Conservation (phyloP, 2,888 invertebrate species). For the Cerastoderma edule region DNA sequence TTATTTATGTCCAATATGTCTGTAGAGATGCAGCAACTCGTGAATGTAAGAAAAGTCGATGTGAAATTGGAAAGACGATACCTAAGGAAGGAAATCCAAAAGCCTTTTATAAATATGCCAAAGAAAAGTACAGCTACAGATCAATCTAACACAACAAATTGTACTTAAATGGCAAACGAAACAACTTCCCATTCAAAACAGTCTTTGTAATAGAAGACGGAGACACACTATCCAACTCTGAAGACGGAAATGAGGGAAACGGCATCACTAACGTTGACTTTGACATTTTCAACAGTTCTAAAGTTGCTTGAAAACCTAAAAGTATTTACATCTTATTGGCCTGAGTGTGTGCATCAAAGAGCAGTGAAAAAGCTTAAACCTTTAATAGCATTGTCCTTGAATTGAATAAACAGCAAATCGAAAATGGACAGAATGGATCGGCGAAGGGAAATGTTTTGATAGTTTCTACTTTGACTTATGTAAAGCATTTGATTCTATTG, state of each 20-base stretch:
- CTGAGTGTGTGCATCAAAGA: slow-evolving; percentile 9
- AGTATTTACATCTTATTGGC: slow-evolving; percentile 9
- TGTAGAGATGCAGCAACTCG: background rate
- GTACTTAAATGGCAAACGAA: slow-evolving; percentile 14
- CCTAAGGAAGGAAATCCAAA: slow-evolving; percentile 17
- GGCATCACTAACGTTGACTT: background rate
- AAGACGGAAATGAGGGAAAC: slow-evolving; percentile 18
- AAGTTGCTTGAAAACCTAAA: slow-evolving; percentile 19
- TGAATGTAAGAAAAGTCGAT: slow-evolving; percentile 26
- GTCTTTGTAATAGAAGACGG: slow-evolving; percentile 8
- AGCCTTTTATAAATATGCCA: slow-evolving; percentile 28
- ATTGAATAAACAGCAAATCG: slow-evolving; percentile 6
- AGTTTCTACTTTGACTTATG: slow-evolving; percentile 36
- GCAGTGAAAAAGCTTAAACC: slow-evolving; percentile 8
- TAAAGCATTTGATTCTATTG: slow-evolving; percentile 36
- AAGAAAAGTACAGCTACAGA: slow-evolving; percentile 13
- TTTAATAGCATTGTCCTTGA: background rate
- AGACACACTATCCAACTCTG: background rate
- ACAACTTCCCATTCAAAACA: slow-evolving; percentile 15
- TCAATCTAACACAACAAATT: background rate
- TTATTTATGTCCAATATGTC: background rate
- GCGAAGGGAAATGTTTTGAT: slow-evolving; percentile 29
- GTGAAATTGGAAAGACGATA: slow-evolving; percentile 9
- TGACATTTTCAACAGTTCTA: background rate
- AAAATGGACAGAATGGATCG: slow-evolving; percentile 27